A percentile compares a stretch with the other conserved stretches of the same genome.
Conservation (phyloP, 2,113 vertebrate species). For the Strix uralensis region DNA sequence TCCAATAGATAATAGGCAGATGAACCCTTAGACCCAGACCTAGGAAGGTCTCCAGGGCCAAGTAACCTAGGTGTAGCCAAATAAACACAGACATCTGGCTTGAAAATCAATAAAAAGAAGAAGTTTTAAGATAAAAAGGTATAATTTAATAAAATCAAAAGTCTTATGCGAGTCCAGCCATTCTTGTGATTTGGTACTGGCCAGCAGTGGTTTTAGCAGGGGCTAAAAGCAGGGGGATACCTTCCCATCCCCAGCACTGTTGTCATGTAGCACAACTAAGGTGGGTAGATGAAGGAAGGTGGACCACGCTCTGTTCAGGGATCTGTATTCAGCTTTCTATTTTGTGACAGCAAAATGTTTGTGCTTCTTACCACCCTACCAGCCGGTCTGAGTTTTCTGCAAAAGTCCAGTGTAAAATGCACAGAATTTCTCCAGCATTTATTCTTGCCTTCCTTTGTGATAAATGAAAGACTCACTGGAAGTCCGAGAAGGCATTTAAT, state of each 20-base stretch:
- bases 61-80: background rate
- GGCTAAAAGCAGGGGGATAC: background rate
- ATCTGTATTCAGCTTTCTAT: background rate
- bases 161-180: background rate
- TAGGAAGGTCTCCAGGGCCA: background rate
- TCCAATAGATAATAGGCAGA: background rate
- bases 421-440: background rate
- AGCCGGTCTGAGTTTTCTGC: background rate
- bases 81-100: background rate
- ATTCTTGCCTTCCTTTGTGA: background rate
- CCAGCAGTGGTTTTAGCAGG: background rate
- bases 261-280: background rate
- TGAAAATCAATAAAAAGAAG: background rate
- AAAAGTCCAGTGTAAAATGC: background rate
- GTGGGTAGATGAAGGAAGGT: background rate
- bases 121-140: background rate
- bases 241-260: background rate
- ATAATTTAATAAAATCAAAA: background rate
- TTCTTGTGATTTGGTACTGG: background rate
- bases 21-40: background rate
- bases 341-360: background rate
- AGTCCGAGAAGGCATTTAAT: background rate
- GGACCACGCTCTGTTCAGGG: background rate
- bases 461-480: background rate
- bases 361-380: background rate